Evolutionary conservation across 2,797 vertebrate genomes (phyloP).

Genomic region (Mionectes olivaceus): DNA sequence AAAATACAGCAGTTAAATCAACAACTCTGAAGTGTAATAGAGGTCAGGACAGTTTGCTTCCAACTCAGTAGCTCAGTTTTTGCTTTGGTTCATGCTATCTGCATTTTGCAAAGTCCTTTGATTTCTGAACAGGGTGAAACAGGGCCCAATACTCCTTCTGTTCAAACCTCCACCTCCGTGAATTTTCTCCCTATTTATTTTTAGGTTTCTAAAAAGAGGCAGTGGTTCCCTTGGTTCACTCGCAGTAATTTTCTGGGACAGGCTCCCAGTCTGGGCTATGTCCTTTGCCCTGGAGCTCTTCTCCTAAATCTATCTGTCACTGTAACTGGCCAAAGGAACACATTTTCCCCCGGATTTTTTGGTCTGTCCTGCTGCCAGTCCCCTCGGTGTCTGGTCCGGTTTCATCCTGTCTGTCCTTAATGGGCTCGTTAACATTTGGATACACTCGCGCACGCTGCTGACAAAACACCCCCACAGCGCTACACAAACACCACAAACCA

Average conservation of each 20-base stretch:
- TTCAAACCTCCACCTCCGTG: not conserved
- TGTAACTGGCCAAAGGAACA: not conserved
- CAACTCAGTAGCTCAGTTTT: conserved; percentile 47
- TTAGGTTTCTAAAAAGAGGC: not conserved
- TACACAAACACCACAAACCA: conserved; percentile 40
- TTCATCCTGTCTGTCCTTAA: conserved; percentile 18
- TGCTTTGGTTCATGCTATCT: conserved; percentile 33
- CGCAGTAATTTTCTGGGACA: conserved; percentile 6
- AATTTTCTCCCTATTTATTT: not conserved
- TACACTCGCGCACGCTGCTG: not conserved
- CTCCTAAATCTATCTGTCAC: not conserved
- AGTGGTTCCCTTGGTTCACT: not conserved
- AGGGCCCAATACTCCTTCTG: not conserved
- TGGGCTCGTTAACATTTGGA: conserved; percentile 61
- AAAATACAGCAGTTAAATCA: conserved; percentile 70
- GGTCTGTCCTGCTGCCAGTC: conserved; percentile 34
- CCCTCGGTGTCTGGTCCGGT: not conserved
- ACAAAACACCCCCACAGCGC: conserved; percentile 20
- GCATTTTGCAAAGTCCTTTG: conserved; percentile 52
- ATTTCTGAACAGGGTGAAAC: not conserved
- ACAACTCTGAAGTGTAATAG: conserved; percentile 66
- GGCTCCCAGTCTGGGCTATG: not conserved
- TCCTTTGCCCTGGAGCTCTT: conserved; percentile 35
- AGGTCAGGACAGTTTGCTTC: conserved; percentile 60
- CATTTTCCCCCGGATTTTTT: not conserved